phyloP scores from a whole-genome alignment of 2,888 invertebrate species.

The Quadroppia sp. region DNA sequence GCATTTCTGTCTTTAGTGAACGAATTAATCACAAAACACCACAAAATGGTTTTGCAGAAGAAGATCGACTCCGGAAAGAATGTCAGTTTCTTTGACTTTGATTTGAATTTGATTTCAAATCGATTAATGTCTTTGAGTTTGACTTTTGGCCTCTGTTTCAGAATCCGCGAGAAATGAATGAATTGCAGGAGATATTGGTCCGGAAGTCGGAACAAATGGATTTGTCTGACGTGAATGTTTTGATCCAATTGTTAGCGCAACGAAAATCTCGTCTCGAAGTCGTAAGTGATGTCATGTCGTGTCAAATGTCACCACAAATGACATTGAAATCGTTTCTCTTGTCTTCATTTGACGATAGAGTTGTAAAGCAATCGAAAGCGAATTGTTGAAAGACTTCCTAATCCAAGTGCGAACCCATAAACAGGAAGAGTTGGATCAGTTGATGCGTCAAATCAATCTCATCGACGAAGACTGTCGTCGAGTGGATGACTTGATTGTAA shows the following conservation, averaged over 20 bases:
- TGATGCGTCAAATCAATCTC: conserved; percentile 67
- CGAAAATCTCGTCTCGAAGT: conserved; percentile 74
- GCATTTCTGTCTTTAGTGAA: conserved; percentile 58
- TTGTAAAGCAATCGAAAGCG: conserved; percentile 67
- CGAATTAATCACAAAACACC: conserved; percentile 69
- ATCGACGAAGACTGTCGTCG: conserved; percentile 69
- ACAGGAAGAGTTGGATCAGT: conserved; percentile 63
- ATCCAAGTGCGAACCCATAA: conserved; percentile 70
- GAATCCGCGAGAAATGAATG: conserved; percentile 38
- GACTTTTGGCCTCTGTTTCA: background rate
- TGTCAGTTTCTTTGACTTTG: background rate
- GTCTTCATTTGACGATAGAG: conserved; percentile 49
- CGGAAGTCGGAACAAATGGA: conserved; percentile 56
- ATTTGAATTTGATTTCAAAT: background rate
- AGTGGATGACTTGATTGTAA: conserved; percentile 57
- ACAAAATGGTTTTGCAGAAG: conserved; percentile 50
- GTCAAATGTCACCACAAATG: background rate
- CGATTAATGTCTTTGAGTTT: too few species aligned
- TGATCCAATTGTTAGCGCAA: conserved; percentile 72
- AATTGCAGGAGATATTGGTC: conserved; percentile 48
- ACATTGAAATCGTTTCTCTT: conserved; percentile 15
- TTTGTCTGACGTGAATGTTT: conserved; percentile 72
- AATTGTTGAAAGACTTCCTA: conserved; percentile 77
- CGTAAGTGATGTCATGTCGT: conserved; percentile 55
- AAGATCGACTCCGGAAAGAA: conserved; percentile 40